Conservation (phyloP, 2,888 invertebrate genomes). For the Amblyjoppa fuscipennis region DNA sequence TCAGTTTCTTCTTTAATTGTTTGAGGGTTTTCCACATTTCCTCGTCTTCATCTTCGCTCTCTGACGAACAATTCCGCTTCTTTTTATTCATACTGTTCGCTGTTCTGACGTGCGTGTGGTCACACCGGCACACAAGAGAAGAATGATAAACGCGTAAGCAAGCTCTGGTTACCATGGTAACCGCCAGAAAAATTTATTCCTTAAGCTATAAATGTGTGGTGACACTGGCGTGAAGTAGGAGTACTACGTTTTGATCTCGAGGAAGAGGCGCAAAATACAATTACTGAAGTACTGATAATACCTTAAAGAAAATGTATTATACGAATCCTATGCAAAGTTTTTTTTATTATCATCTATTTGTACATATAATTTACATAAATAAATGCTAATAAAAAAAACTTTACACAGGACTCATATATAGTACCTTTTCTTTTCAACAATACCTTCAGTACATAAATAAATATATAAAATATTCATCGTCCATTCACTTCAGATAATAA, state of each 20-base stretch:
- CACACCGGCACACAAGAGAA: conserved; percentile 13
- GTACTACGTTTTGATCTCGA: background rate
- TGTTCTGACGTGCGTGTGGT: conserved; percentile 25
- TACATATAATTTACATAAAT: no score
- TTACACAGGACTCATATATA: no score
- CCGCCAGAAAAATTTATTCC: background rate
- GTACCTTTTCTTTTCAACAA: no score
- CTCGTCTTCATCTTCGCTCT: background rate
- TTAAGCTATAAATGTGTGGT: background rate
- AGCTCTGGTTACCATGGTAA: background rate
- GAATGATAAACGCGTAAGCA: background rate
- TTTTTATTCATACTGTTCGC: background rate
- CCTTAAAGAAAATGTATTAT: no score
- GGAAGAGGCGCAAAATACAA: conserved; percentile 12
- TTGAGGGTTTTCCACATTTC: conserved; percentile 9
- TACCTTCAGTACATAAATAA: no score
- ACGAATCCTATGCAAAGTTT: no score
- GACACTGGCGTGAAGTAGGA: no score
- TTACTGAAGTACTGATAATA: background rate
- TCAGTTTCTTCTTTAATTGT: conserved; percentile 12
- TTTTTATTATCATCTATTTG: no score
- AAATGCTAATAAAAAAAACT: no score
- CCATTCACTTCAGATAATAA: no score
- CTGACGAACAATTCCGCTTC: background rate
- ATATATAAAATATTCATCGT: no score